Base-by-base conservation (phyloP, 2,113 vertebrate species). In the Pipa parva region DNA sequence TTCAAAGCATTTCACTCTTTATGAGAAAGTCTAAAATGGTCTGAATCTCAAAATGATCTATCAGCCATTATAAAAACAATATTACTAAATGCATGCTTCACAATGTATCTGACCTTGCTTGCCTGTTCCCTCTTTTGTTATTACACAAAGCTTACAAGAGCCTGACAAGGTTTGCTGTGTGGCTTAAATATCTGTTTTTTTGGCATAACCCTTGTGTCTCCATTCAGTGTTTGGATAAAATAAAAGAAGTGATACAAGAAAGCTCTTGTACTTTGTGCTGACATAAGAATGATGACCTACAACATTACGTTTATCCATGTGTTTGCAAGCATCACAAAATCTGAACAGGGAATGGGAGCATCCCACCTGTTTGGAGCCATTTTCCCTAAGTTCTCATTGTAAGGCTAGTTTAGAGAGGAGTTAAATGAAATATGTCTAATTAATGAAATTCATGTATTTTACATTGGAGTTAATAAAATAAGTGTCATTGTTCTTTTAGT, bases 121-220 rank as follows among this genome's bases (percentile, higher is more conserved):
- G 21, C 24, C 6, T 54, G 22, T 37, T 57, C 37, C 27, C 26
- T 31, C 42, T 33, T 56, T 66, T 58, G 63, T 66, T 28, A 13
- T n/a, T 26, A 25, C 11, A 67, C 55, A 59, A 67, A 59, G 64
- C 64, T 17, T 45, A 48, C 27, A 22, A 46, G 37, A 48, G 65
- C 46, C 46, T 52, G 45, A 26, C 56, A 42, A 50, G 28, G 33
- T 51, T 59, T 59, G 56, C 56, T 21, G 42, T 24, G 27, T 51
- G 36, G 20, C 29, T 60, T 69, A 36, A 60, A 60, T 60, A 27
- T 60, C 46, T 60, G 56, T 60, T 60, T 69, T 60, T 52, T 69
- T 52, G 65, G 45, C 65, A 37, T 48, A 59, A 67, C 39, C 64
- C 29, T 15, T 59, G 46, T 51, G 55, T 68, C 27, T 64, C 51